Conservation (phyloP, 2,113 vertebrate genomes). For the Pithys albifrons region DNA sequence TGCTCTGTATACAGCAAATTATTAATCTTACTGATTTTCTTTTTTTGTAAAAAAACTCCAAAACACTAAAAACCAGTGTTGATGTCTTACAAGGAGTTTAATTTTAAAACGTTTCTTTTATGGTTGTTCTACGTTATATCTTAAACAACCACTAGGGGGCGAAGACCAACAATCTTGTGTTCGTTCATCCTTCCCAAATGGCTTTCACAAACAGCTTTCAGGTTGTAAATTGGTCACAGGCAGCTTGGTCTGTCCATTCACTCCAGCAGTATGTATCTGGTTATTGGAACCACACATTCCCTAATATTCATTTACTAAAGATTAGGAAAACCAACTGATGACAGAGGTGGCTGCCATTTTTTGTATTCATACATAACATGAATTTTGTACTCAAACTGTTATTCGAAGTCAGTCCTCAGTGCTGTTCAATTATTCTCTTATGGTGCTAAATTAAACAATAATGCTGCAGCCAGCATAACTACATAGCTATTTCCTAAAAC, state of each 20-base stretch:
- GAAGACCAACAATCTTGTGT: neutral
- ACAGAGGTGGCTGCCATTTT: neutral
- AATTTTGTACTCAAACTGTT: neutral
- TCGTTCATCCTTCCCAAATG: neutral
- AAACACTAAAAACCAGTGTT: neutral
- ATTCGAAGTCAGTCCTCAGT: neutral
- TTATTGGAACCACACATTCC: neutral
- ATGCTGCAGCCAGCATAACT: neutral
- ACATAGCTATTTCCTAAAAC: neutral
- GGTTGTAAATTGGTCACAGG: neutral
- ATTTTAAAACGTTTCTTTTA: neutral
- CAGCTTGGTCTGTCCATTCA: neutral
- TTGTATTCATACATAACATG: neutral
- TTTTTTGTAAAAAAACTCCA: neutral
- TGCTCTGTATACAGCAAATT: neutral
- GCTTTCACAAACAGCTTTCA: neutral
- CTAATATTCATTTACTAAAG: neutral
- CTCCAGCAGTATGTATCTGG: neutral
- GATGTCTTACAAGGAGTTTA: neutral
- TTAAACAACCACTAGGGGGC: neutral
- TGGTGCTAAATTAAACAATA: neutral
- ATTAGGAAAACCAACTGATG: neutral
- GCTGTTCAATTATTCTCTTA: neutral
- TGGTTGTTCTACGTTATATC: neutral
- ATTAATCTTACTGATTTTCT: neutral